Conservation (phyloP, 2,113 vertebrate genomes). For the Perca schrenkii region DNA sequence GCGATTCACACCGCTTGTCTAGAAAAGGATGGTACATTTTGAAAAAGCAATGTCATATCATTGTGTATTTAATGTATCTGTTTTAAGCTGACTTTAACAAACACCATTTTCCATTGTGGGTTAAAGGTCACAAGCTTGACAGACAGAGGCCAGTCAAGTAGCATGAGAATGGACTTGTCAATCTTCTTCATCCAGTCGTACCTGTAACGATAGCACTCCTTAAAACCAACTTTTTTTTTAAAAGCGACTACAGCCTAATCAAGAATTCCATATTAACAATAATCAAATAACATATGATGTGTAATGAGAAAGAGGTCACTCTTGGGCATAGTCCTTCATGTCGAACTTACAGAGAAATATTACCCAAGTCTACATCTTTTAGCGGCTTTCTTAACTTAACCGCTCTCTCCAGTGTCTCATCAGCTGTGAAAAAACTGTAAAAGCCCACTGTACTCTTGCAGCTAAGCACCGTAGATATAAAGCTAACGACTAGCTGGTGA, state of each 20-base stretch:
- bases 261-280: neutral
- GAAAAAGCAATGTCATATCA: neutral
- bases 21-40: too few species aligned
- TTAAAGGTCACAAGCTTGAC: neutral
- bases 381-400: neutral
- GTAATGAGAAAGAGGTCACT: neutral
- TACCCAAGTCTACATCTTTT: too few species aligned
- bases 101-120: neutral
- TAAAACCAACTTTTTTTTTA: too few species aligned
- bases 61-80: neutral
- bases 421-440: neutral
- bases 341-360: neutral
- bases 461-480: too few species aligned
- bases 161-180: neutral
- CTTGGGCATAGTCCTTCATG: too few species aligned
- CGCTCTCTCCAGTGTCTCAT: neutral
- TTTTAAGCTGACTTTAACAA: neutral
- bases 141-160: neutral
- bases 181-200: too few species aligned
- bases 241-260: neutral
- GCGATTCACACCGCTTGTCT: neutral
- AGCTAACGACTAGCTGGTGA: neutral
- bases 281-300: neutral
- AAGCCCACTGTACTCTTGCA: neutral
- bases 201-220: neutral